Evolutionary conservation across 35 echinoderm and acorn worm genomes (phyloP).

Genomic region (Ophiothrix spiculata): DNA sequence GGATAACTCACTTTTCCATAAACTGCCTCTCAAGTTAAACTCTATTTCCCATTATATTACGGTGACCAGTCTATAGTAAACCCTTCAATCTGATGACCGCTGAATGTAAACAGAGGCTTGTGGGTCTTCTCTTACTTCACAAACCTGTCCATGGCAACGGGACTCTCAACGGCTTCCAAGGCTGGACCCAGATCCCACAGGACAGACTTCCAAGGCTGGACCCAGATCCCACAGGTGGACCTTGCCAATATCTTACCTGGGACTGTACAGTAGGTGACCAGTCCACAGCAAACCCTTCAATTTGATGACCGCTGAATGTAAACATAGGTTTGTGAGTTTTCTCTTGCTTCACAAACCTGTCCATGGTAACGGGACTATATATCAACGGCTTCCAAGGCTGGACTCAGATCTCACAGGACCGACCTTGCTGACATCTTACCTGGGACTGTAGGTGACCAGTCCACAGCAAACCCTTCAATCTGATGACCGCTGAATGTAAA

Average conservation of each 20-base stretch:
- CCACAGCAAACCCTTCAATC: slow-evolving; percentile 86
- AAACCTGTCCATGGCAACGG: slow-evolving; percentile 34
- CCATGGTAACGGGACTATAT: too few relatives aligned
- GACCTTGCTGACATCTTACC: too few relatives aligned
- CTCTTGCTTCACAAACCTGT: too few relatives aligned
- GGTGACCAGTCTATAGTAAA: slow-evolving; percentile 95
- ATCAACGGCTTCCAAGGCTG: too few relatives aligned
- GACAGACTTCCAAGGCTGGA: slow-evolving; percentile 46
- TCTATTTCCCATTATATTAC: too few relatives aligned
- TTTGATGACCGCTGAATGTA: too few relatives aligned
- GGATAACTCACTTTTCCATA: too few relatives aligned
- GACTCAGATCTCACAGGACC: too few relatives aligned
- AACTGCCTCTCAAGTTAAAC: too few relatives aligned
- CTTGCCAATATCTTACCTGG: slow-evolving; percentile 72
- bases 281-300: too few relatives aligned
- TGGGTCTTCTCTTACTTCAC: slow-evolving; percentile 33
- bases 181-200: slow-evolving; percentile 68
- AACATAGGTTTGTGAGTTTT: too few relatives aligned
- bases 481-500: slow-evolving; percentile 88
- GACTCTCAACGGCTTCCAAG: slow-evolving; percentile 55
- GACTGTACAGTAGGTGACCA: too few relatives aligned
- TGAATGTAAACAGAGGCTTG: slow-evolving; percentile 77
- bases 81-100: slow-evolving; percentile 84
- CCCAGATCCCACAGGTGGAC: slow-evolving; percentile 84
- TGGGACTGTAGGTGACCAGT: slow-evolving; percentile 97